Conservation (phyloP, 2,113 vertebrate genomes). For the Dromiciops gliroides region DNA sequence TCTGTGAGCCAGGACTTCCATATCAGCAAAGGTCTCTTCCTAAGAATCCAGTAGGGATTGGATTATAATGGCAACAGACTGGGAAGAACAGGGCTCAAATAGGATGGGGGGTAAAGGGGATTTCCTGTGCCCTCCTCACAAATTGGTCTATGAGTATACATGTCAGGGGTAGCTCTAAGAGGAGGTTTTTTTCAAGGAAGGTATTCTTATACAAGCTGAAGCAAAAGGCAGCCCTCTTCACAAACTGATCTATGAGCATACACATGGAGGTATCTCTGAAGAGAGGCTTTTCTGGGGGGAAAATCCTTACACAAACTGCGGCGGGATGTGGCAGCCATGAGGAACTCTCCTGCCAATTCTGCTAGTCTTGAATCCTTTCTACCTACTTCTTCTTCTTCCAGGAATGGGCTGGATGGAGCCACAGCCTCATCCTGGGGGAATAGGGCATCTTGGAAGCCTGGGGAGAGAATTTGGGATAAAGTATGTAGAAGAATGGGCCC, state of each 20-base stretch:
- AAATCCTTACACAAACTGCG: slow-evolving; percentile 87
- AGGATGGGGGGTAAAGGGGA: background rate
- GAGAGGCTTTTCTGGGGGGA: background rate
- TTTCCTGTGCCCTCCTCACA: rapidly evolving
- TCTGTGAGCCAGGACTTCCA: background rate
- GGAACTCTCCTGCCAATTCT: slow-evolving; percentile 93
- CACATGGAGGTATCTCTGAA: background rate
- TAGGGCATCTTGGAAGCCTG: slow-evolving; percentile 93
- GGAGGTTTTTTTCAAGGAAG: background rate
- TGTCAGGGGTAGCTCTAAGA: background rate
- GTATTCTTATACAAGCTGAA: background rate
- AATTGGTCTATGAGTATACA: background rate
- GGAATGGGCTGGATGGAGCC: slow-evolving; percentile 95
- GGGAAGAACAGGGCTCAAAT: background rate
- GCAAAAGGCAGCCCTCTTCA: background rate
- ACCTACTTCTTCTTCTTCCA: slow-evolving; percentile 93
- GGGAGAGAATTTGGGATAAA: background rate
- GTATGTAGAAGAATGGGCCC: background rate
- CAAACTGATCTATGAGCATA: background rate
- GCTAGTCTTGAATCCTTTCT: slow-evolving; percentile 92
- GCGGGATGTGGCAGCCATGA: slow-evolving; percentile 95
- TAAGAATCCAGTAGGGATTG: background rate
- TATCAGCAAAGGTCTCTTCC: background rate
- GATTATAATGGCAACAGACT: background rate
- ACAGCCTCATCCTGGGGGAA: slow-evolving; percentile 95